phyloP scores from a whole-genome alignment of 2,888 invertebrate species.

The Drosophila yooni region DNA sequence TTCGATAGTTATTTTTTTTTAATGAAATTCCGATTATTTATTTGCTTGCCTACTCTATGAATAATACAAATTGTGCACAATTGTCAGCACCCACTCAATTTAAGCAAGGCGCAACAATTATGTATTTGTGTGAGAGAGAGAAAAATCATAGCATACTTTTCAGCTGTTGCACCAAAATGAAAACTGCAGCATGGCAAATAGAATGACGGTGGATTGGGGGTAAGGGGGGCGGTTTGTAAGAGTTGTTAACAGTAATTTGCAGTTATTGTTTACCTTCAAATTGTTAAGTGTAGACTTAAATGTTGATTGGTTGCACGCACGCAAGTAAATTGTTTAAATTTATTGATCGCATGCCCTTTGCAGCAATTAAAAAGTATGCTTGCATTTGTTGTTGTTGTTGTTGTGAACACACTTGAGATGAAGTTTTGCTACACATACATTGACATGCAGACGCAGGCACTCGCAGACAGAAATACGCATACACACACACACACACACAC shows the following conservation, averaged over 20 bases:
- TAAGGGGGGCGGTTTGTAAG: neutral
- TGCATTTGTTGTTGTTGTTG: constrained; percentile 31
- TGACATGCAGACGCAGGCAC: constrained; percentile 15
- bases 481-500: constrained; percentile 31
- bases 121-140: constrained; percentile 2
- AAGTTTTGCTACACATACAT: constrained; percentile 46
- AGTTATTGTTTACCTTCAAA: constrained; percentile 55
- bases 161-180: constrained; percentile 67
- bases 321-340: constrained; percentile 48
- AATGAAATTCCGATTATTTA: neutral
- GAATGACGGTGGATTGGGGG: neutral
- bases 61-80: neutral
- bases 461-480: constrained; percentile 35
- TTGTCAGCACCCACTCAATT: neutral
- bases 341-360: constrained; percentile 29
- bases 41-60: neutral
- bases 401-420: constrained; percentile 64
- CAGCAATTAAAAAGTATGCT: constrained; percentile 35
- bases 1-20: neutral
- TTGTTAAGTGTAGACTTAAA: constrained; percentile 37
- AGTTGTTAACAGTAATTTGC: constrained; percentile 2
- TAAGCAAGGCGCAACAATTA: constrained; percentile 44
- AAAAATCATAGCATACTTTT: constrained; percentile 64
- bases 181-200: constrained; percentile 25
- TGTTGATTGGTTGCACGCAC: constrained; percentile 24